Evolutionary conservation across 2,797 vertebrate genomes (phyloP).

Genomic region (Sphaeramia orbicularis): DNA sequence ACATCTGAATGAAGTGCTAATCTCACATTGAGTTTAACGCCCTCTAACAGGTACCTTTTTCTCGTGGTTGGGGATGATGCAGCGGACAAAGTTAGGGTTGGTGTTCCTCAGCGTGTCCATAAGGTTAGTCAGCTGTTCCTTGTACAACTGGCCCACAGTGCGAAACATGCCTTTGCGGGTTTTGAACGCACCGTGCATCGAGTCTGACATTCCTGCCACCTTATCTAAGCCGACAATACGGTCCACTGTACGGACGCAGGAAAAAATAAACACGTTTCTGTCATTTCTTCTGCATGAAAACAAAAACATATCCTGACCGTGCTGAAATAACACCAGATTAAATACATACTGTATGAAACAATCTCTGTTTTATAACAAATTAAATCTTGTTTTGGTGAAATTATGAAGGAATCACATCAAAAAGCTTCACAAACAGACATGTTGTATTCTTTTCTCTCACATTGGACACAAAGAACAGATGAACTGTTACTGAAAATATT

Average conservation of each 20-base stretch:
- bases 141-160: constrained; percentile 97
- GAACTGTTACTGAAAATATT: too few relatives aligned
- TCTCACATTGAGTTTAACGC: neutral
- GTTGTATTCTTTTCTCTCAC: too few relatives aligned
- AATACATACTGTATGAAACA: too few relatives aligned
- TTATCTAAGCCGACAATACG: constrained; percentile 98
- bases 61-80: constrained; percentile 99
- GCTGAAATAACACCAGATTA: too few relatives aligned
- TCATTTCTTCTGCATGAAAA: neutral
- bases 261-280: neutral
- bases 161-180: constrained; percentile 98
- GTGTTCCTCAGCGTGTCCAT: constrained; percentile 97
- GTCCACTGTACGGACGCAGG: constrained; percentile 86
- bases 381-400: too few relatives aligned
- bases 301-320: too few relatives aligned
- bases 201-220: constrained; percentile 95
- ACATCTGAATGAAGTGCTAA: neutral
- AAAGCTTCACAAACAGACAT: too few relatives aligned
- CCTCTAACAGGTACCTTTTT: constrained; percentile 88
- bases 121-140: constrained; percentile 96
- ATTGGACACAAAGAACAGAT: too few relatives aligned
- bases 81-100: constrained; percentile 98
- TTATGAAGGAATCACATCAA: too few relatives aligned
- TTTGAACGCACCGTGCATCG: constrained; percentile 92
- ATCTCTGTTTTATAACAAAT: too few relatives aligned